Conservation (phyloP, 2,797 vertebrate species). For the Crocodylus rhombifer region DNA sequence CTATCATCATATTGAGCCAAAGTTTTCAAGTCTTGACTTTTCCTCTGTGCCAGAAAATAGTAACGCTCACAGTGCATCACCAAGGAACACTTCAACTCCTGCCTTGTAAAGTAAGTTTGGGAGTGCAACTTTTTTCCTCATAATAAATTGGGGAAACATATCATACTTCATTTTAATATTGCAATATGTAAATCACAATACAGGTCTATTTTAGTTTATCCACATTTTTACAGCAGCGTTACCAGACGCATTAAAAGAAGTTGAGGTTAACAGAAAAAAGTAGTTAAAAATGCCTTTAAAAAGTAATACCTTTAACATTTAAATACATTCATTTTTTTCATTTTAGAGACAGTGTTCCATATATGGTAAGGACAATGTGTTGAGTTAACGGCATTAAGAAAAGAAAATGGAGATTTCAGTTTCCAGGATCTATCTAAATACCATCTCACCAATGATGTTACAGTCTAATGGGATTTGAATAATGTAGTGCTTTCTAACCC, state of each 20-base stretch:
- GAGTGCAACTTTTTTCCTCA: conserved; percentile 19
- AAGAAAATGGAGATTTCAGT: conserved; percentile 26
- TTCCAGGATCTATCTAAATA: conserved; percentile 51
- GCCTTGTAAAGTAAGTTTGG: background rate
- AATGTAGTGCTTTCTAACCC: conserved; percentile 30
- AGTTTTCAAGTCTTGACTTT: background rate
- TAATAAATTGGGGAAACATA: background rate
- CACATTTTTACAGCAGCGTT: background rate
- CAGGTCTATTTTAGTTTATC: background rate
- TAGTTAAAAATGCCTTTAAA: too few relatives aligned
- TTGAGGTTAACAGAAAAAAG: background rate
- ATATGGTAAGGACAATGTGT: conserved; percentile 14
- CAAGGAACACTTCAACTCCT: background rate
- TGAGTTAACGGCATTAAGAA: conserved; percentile 60
- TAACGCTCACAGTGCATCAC: background rate
- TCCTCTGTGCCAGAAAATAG: background rate
- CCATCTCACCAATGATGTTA: conserved; percentile 24
- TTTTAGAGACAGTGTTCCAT: background rate
- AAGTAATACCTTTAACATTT: background rate
- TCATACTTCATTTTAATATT: background rate
- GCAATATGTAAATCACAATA: conserved; percentile 5
- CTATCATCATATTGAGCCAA: background rate
- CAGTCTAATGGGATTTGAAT: conserved; percentile 68
- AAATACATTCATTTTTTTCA: background rate
- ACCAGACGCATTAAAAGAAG: conserved; percentile 4